Percentiles rank a stretch among this genome's conserved stretches.
These are phyloP conservation scores for Eucera pruinosa DNA, from an alignment of 2,888 invertebrate species.

Conservation along the genomic window DNA sequence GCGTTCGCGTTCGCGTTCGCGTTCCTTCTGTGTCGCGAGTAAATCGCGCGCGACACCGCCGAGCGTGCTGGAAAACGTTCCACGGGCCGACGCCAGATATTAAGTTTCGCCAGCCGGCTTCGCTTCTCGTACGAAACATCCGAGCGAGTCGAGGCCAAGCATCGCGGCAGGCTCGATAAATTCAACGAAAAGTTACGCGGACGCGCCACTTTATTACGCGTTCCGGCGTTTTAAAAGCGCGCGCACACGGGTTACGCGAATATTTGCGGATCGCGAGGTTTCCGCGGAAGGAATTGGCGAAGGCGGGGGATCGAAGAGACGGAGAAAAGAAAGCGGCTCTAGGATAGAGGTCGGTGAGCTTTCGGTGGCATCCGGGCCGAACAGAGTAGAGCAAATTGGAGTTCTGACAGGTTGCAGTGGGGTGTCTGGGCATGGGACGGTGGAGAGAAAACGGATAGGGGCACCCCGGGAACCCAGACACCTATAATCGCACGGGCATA, in stretches of 20 bases:
- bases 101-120: conserved; percentile 56
- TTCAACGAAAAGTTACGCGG: conserved; percentile 56
- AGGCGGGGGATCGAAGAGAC: no score
- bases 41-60: not conserved
- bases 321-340: no score
- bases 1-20: not conserved
- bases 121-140: conserved; percentile 46
- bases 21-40: not conserved
- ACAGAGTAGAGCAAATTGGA: conserved; percentile 70
- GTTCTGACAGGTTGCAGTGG: conserved; percentile 71
- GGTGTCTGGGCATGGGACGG: conserved; percentile 64
- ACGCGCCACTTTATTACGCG: conserved; percentile 32
- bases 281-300: no score
- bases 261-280: not conserved
- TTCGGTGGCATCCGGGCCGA: conserved; percentile 37
- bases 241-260: not conserved
- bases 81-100: conserved; percentile 40
- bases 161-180: conserved; percentile 43
- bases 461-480: conserved; percentile 68
- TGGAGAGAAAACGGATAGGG: conserved; percentile 69
- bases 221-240: conserved; percentile 5
- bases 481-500: conserved; percentile 66
- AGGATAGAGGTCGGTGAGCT: no score
- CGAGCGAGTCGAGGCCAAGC: conserved; percentile 10
- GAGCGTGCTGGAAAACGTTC: no score